These are phyloP conservation scores for Anneissia japonica DNA, from an alignment of 35 echinoderm and acorn worm species.

Conservation along the genomic window DNA sequence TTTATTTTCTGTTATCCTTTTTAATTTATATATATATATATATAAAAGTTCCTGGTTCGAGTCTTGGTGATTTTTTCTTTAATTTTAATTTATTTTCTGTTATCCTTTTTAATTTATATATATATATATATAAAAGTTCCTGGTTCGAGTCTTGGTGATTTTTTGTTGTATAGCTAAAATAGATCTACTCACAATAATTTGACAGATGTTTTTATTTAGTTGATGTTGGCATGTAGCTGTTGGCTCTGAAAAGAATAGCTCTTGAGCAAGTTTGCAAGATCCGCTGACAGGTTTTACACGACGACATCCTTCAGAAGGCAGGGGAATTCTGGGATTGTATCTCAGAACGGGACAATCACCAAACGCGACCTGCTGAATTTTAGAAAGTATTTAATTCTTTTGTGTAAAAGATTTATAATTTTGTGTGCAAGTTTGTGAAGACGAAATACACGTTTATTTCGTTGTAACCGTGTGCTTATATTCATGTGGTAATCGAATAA, in stretches of 20 bases:
- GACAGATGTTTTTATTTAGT: constrained; percentile 43
- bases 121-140: background rate
- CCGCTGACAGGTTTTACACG: constrained; percentile 21
- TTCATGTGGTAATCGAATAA: too few relatives aligned
- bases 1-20: background rate
- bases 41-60: too few relatives aligned
- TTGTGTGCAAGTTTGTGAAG: too few relatives aligned
- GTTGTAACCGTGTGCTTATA: too few relatives aligned
- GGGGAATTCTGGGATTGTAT: background rate
- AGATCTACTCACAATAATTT: constrained; percentile 62
- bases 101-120: constrained; percentile 3
- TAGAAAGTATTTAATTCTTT: too few relatives aligned
- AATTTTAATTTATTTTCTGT: background rate
- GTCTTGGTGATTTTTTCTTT: background rate
- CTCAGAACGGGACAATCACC: too few relatives aligned
- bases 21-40: background rate
- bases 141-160: too few relatives aligned
- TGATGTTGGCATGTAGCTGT: constrained; percentile 36
- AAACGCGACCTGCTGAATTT: too few relatives aligned
- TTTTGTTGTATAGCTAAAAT: too few relatives aligned
- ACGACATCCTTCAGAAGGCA: constrained; percentile 15
- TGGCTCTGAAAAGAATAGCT: constrained; percentile 40
- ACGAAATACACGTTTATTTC: too few relatives aligned
- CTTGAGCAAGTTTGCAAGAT: constrained; percentile 51
- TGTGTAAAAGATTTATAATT: too few relatives aligned